phyloP scores from a whole-genome alignment of 2,113 vertebrate species.

The Sisor rabdophorus region DNA sequence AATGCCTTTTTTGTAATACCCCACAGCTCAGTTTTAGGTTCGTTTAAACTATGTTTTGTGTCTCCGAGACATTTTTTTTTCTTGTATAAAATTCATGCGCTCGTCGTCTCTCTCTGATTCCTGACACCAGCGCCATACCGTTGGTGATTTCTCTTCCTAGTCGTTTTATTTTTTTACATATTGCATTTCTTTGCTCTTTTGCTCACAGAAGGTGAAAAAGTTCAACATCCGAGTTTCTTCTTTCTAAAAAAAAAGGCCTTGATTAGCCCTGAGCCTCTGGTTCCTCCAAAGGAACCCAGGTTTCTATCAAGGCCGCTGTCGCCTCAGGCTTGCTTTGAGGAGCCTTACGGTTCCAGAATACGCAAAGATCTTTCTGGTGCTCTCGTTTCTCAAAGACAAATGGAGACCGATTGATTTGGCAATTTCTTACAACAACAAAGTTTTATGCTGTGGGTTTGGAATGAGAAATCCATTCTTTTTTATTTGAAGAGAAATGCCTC shows the following conservation, averaged over 20 bases:
- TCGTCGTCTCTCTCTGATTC: too few relatives aligned
- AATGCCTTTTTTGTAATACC: too few relatives aligned
- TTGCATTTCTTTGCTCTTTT: neutral
- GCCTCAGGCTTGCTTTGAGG: constrained; percentile 37
- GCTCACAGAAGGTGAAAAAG: neutral
- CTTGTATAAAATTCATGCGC: too few relatives aligned
- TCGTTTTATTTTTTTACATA: neutral
- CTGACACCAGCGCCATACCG: neutral
- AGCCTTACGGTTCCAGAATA: constrained; percentile 30
- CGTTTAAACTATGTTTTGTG: too few relatives aligned
- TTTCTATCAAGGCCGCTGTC: constrained; percentile 31
- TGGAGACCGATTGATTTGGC: constrained; percentile 28
- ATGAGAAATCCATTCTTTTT: neutral
- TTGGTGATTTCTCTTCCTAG: neutral
- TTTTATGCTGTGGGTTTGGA: neutral
- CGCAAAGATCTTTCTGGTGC: constrained; percentile 29
- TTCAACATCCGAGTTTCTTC: constrained; percentile 4
- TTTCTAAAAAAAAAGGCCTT: neutral
- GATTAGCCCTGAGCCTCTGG: constrained; percentile 11
- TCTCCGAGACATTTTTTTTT: too few relatives aligned
- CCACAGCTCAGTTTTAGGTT: too few relatives aligned
- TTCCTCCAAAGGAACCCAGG: constrained; percentile 18
- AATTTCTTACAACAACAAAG: constrained; percentile 29
- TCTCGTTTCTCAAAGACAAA: constrained; percentile 28
- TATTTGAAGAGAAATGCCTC: neutral